These are phyloP conservation scores for Rhizoglyphus robini DNA, from an alignment of 1,140 invertebrate genomes.

Conservation along the genomic window DNA sequence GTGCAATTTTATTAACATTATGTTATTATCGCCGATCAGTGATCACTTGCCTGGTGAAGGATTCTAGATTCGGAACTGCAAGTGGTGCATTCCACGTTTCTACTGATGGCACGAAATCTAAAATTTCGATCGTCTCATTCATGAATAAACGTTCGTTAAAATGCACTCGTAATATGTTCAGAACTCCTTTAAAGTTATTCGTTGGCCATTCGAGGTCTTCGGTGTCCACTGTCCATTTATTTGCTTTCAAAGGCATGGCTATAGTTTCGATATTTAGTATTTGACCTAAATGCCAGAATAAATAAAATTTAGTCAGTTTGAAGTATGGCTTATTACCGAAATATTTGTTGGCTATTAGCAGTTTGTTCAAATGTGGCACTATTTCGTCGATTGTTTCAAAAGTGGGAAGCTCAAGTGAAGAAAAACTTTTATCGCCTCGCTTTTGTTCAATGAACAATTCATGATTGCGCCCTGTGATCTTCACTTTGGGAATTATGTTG, in stretches of 20 bases:
- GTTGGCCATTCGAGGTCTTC: not conserved
- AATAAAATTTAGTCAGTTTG: not conserved
- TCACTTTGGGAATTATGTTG: conserved; percentile 13
- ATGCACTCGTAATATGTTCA: conserved; percentile 16
- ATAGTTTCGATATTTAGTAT: conserved; percentile 18
- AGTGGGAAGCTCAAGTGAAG: not conserved
- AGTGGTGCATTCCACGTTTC: conserved; percentile 17
- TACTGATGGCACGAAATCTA: conserved; percentile 16
- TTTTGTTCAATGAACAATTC: not conserved
- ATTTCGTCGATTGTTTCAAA: conserved; percentile 8
- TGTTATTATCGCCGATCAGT: not conserved
- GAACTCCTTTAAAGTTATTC: not conserved
- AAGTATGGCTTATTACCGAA: not conserved
- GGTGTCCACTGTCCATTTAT: conserved; percentile 14
- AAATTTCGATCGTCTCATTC: not conserved
- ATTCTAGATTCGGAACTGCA: conserved; percentile 15
- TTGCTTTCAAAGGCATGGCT: not conserved
- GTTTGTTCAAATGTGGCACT: not conserved
- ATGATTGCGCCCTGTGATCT: not conserved
- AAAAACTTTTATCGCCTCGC: not conserved
- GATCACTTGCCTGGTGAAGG: conserved; percentile 5
- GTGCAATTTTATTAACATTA: not conserved
- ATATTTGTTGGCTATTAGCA: not conserved
- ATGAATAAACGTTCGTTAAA: conserved; percentile 4
- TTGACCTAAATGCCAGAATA: conserved; percentile 6